Conservation (phyloP, 1,140 invertebrate genomes). For the Formica selysi region DNA sequence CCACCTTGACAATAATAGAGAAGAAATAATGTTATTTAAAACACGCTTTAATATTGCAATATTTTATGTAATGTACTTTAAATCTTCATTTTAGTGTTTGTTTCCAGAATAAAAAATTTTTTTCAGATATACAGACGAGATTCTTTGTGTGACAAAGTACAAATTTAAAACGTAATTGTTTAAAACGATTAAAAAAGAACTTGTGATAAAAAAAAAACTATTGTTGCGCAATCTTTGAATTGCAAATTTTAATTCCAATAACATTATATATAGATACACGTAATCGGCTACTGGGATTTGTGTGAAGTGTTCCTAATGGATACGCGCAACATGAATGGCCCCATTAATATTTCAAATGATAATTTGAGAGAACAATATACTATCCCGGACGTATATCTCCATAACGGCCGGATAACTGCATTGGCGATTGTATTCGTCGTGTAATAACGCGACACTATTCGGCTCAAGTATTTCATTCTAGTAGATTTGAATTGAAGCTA, state of each 20-base stretch:
- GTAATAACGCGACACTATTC: constrained; percentile 44
- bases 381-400: constrained; percentile 22
- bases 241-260: not conserved
- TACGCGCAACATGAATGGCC: constrained; percentile 16
- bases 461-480: not conserved
- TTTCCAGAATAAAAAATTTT: not conserved
- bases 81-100: not conserved
- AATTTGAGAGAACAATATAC: constrained; percentile 48
- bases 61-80: not conserved
- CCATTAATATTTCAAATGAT: constrained; percentile 56
- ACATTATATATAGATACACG: not conserved
- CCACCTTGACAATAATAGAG: not conserved
- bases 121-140: not conserved
- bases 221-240: not conserved
- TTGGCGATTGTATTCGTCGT: not conserved
- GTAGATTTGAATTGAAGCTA: constrained; percentile 9
- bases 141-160: not conserved
- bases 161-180: not conserved
- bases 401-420: constrained; percentile 26
- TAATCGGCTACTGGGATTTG: constrained; percentile 3
- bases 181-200: not conserved
- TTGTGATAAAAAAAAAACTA: not conserved
- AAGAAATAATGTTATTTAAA: constrained; percentile 13
- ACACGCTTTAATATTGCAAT: no score
- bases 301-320: not conserved